These are phyloP conservation scores for Leptodactylus fallax DNA, from an alignment of 2,797 vertebrate species.

Conservation along the genomic window DNA sequence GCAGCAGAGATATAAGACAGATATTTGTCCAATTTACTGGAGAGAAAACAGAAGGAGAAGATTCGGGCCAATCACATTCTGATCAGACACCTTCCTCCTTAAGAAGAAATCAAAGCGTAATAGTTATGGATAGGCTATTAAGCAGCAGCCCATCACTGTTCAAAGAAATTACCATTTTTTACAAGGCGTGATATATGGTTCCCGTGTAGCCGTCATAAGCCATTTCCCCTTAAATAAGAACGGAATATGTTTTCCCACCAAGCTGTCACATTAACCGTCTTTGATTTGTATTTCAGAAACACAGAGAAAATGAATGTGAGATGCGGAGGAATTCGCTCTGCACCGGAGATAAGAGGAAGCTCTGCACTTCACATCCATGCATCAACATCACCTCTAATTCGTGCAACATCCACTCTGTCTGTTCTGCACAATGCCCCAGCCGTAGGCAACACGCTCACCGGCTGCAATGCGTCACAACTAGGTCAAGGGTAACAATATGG, in stretches of 20 bases:
- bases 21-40: constrained; percentile 66
- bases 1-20: not conserved
- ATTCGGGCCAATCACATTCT: constrained; percentile 62
- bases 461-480: not conserved
- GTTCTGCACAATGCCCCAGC: not conserved
- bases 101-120: constrained; percentile 66
- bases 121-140: constrained; percentile 65
- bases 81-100: constrained; percentile 62
- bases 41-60: constrained; percentile 58
- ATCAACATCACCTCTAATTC: constrained; percentile 55
- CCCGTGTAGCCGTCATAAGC: constrained; percentile 62
- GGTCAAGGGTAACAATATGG: not conserved
- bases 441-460: not conserved
- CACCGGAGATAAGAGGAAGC: constrained; percentile 54
- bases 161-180: constrained; percentile 63
- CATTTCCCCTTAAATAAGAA: constrained; percentile 71
- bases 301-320: constrained; percentile 54
- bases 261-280: constrained; percentile 66
- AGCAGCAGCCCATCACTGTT: constrained; percentile 64
- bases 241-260: constrained; percentile 68
- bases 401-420: constrained; percentile 25
- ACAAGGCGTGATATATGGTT: constrained; percentile 66
- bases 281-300: constrained; percentile 68
- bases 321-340: constrained; percentile 63
- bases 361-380: constrained; percentile 24